phyloP scores from a whole-genome alignment of 2,113 vertebrate genomes.

The Oncorhynchus kisutch region DNA sequence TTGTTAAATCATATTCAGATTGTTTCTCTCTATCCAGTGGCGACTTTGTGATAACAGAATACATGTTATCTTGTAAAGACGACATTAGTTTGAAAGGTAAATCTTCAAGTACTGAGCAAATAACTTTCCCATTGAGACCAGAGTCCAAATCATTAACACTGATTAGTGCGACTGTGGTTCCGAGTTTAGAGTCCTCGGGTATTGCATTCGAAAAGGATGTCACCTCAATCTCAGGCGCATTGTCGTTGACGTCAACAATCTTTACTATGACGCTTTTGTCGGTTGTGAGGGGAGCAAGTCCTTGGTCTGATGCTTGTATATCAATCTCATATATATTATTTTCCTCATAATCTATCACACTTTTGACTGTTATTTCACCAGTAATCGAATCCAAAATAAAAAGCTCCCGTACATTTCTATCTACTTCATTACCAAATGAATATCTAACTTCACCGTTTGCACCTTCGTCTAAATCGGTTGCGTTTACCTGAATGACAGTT shows the following conservation, averaged over 20 bases:
- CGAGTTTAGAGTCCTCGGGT: conserved; percentile 44
- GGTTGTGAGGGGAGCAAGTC: background rate
- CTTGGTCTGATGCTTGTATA: conserved; percentile 55
- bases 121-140: conserved; percentile 42
- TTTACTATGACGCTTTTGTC: conserved; percentile 47
- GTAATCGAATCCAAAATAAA: conserved; percentile 49
- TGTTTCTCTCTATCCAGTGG: conserved; percentile 47
- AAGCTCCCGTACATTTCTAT: conserved; percentile 37
- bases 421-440: conserved; percentile 43
- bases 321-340: conserved; percentile 40
- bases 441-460: conserved; percentile 52
- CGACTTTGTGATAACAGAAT: conserved; percentile 37
- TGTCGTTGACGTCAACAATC: conserved; percentile 64
- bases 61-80: conserved; percentile 46
- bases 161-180: conserved; percentile 54
- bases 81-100: conserved; percentile 43
- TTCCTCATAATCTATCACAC: conserved; percentile 52
- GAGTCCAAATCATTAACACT: conserved; percentile 57
- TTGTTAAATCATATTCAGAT: conserved; percentile 38
- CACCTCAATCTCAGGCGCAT: conserved; percentile 80
- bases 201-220: conserved; percentile 82
- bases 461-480: conserved; percentile 57
- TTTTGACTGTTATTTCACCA: conserved; percentile 51
- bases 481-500: conserved; percentile 44
- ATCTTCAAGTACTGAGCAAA: conserved; percentile 59